Conservation (phyloP, 2,113 vertebrate species). For the Calyptomena viridis region DNA sequence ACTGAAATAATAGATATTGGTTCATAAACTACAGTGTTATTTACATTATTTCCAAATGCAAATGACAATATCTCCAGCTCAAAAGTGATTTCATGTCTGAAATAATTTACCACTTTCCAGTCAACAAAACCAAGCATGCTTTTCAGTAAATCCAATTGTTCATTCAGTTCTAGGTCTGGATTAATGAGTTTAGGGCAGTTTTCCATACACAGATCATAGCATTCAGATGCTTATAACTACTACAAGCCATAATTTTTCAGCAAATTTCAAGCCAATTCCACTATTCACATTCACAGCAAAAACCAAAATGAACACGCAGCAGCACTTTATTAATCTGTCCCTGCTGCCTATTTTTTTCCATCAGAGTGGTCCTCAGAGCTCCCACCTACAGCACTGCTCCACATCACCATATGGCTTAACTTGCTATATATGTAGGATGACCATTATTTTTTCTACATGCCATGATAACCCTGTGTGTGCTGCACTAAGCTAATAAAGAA, state of each 20-base stretch:
- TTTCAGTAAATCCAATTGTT: not conserved
- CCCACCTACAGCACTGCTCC: fast-evolving
- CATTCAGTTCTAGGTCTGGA: not conserved
- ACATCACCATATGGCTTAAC: fast-evolving
- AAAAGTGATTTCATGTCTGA: not conserved
- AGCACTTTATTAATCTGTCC: not conserved
- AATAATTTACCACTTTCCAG: not conserved
- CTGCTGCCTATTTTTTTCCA: not conserved
- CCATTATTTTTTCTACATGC: not conserved
- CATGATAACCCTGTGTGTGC: not conserved
- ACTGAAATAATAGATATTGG: not conserved
- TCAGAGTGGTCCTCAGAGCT: not conserved
- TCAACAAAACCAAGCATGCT: not conserved
- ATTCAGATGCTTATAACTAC: not conserved
- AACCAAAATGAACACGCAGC: not conserved
- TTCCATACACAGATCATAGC: not conserved
- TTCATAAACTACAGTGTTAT: not conserved
- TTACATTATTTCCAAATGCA: not conserved
- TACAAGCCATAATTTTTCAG: not conserved
- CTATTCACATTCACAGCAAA: not conserved
- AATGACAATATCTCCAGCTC: not conserved
- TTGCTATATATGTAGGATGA: not conserved
- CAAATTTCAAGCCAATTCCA: not conserved
- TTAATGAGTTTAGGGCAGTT: not conserved
- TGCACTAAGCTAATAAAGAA: not conserved